Evolutionary conservation across 2,113 vertebrate genomes (phyloP), one percentile per base, ranked within the genome.

Genomic region (Furnarius figulus): DNA sequence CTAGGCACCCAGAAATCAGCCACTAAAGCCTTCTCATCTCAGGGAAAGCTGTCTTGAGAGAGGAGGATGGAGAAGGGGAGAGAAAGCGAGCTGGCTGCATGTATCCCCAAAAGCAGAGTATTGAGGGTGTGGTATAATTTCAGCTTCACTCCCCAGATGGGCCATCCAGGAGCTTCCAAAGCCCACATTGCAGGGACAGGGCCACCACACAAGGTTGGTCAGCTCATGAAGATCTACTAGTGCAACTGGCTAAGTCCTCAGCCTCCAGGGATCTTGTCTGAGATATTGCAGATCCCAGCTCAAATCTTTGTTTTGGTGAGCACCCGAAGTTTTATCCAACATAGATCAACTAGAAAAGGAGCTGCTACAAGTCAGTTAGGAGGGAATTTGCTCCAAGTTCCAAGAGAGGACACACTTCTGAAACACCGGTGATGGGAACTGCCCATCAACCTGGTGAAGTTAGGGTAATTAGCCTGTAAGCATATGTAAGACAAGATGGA

Each of bases 161-260:
- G 16, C 4, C 7, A 52, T 30, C 12, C 27, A 63, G 40, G 25
- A 55, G 6, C 8, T 33, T 75, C 8, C 24, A 72, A 82, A 75
- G 3, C 5, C 16, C 33, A 33, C 0, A 0, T 23, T 44, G 39
- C 18, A 86, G 14, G 12, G 6, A 50, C 10, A 16, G 61, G 27
- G 9, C 9, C 33, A 67, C 16, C 5, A 2, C 12, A 24, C 9
- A 12, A 70, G 23, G 17, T 13, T 70, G 33, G 23, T 65, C 33
- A 37, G 15, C 19, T 73, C 39, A 21, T 47, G 47, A 44, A 49
- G 14, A 7, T 55, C 24, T 79, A 2, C 6, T 17, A 17, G 13
- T 35, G 23, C 8, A 70, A 70, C 49, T 5, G 6, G 11, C 22
- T 30, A 89, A 5, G 27, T 25, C 19, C 53, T 71, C 22, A 70